Evolutionary conservation across 2,888 invertebrate species (phyloP).

Genomic region (Heterodera filipjevi): DNA sequence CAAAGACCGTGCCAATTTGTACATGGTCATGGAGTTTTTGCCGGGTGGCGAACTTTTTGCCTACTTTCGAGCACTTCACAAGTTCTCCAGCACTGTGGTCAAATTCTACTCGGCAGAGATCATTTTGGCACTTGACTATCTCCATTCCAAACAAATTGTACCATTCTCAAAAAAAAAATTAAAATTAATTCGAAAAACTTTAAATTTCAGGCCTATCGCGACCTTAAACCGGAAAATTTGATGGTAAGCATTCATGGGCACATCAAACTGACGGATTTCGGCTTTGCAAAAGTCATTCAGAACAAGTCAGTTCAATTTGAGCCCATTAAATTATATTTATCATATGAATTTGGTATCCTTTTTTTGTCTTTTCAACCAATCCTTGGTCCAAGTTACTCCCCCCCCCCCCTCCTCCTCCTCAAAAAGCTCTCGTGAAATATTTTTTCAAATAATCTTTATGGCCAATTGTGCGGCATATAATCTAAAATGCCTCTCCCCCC

Average conservation of each 20-base stretch:
- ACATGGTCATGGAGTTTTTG: slow-evolving; percentile 85
- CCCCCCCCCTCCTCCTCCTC: no score
- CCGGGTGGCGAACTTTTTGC: slow-evolving; percentile 99
- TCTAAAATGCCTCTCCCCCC: neutral
- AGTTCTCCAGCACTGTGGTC: slow-evolving; percentile 94
- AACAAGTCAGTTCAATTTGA: slow-evolving; percentile 77
- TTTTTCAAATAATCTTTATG: slow-evolving; percentile 28
- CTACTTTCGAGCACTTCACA: slow-evolving; percentile 93
- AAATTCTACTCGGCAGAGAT: slow-evolving; percentile 99
- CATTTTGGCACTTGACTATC: slow-evolving; percentile 89
- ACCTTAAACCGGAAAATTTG: slow-evolving; percentile 91
- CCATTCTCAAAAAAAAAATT: neutral
- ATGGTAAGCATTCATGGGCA: slow-evolving; percentile 89
- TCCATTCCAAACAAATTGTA: slow-evolving; percentile 78
- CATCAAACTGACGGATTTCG: slow-evolving; percentile 95
- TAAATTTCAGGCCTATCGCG: slow-evolving; percentile 72
- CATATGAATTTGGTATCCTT: neutral
- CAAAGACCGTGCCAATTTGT: slow-evolving; percentile 74
- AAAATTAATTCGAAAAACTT: neutral
- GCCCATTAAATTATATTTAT: neutral
- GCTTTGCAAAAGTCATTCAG: slow-evolving; percentile 90
- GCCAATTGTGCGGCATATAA: neutral
- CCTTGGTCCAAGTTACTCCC: neutral
- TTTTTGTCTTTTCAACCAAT: neutral
- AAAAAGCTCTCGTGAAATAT: no score